Base-by-base conservation (phyloP, 2,113 vertebrate species). In the Aix galericulata region DNA sequence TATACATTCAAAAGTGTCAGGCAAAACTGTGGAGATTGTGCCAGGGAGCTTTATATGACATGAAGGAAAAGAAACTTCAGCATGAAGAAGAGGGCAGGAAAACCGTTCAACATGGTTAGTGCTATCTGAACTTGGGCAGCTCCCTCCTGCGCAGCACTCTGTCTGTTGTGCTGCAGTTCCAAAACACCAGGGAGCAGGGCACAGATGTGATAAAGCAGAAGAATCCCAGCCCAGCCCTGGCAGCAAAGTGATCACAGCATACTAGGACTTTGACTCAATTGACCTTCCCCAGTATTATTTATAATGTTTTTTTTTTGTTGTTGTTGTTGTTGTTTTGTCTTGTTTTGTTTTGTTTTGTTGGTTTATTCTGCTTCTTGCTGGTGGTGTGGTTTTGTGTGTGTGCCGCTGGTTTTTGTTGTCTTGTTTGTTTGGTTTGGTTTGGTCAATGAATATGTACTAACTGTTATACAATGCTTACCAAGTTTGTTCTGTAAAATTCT, bases 371-470 rank as follows among this genome's bases (percentile, higher is more conserved):
- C 26, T 52, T 52, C 13, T 52, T 26, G 13, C 23, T 52, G 50
- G 12, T 52, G 23, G 50, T 52, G 50, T 48, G 50, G 22, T 53
- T 17, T 34, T 23, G 12, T 13, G 36, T 60, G 36, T 63, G 34
- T 38, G 25, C 26, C 7, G 20, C 22, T 60, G n/a, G 6, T 34
- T 62, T 22, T 18, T 44, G n/a, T 26, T 78, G 8, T 13, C 52
- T 55, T 34, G 23, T n/a, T 9, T n/a, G 7, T 53, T 36, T 62
- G 22, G 29, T 38, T 66, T 64, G 40, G 46, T 48, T 48, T 48
- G 46, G 67, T 53, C 64, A 80, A 60, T 97, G 96, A 97, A 95
- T 97, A 95, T 97, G 92, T 88, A 97, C 96, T 79, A 93, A 64
- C 90, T 96, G 88, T 97, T 97, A 97, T 13, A 93, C 94, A 97